Conservation (phyloP, 2,797 vertebrate genomes). For the Rhodeus uyekii region DNA sequence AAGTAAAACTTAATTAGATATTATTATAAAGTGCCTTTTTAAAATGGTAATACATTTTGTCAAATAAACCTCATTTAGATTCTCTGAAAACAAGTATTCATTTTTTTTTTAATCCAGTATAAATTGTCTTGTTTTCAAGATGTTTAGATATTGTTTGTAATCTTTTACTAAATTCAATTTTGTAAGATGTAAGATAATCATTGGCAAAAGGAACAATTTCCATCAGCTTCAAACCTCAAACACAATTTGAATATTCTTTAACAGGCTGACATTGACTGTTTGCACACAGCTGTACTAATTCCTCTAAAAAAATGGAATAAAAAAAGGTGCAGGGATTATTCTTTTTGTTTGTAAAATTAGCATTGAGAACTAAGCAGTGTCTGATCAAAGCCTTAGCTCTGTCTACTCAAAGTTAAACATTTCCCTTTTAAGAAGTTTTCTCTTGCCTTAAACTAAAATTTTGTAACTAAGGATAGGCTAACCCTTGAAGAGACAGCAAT, state of each 20-base stretch:
- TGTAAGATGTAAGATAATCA: no score
- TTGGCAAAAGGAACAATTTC: not conserved
- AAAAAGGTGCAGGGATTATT: not conserved
- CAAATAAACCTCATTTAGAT: no score
- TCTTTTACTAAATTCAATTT: not conserved
- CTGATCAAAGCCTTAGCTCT: not conserved
- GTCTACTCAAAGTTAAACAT: not conserved
- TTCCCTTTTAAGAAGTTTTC: constrained; percentile 6
- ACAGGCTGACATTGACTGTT: not conserved
- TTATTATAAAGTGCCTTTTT: no score
- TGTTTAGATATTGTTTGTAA: not conserved
- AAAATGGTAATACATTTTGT: no score
- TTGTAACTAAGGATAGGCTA: not conserved
- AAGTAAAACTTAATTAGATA: no score
- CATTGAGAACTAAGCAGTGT: not conserved
- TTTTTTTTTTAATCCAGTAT: not conserved
- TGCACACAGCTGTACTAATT: not conserved
- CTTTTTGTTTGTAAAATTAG: not conserved
- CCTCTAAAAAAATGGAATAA: not conserved
- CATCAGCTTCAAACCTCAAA: not conserved
- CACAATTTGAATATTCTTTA: not conserved
- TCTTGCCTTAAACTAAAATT: not conserved
- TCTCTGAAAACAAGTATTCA: not conserved
- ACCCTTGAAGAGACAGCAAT: not conserved
- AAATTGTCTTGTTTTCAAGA: not conserved